Conservation (phyloP, 2,113 vertebrate genomes). For the Callospermophilus lateralis region DNA sequence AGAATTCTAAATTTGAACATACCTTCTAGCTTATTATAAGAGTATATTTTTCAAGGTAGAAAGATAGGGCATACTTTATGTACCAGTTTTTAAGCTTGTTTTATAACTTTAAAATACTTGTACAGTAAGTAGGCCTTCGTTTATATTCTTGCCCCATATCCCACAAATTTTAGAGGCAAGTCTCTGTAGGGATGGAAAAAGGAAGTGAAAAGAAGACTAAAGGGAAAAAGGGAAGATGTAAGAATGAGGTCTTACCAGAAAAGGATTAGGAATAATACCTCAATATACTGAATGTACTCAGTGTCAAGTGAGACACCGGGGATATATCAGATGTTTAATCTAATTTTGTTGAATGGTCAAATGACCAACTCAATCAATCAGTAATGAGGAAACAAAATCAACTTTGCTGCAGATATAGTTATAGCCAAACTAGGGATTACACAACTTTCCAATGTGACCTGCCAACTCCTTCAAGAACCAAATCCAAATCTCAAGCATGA, state of each 20-base stretch:
- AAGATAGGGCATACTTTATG: background rate
- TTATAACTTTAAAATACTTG: background rate
- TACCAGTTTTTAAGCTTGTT: background rate
- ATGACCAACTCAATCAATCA: background rate
- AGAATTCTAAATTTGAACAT: constrained; percentile 32
- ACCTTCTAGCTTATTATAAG: background rate
- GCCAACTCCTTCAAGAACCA: background rate
- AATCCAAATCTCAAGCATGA: background rate
- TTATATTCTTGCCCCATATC: background rate
- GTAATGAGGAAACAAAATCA: constrained; percentile 25
- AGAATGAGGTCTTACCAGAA: background rate
- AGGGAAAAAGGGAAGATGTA: background rate
- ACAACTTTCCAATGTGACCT: background rate
- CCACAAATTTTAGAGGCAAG: background rate
- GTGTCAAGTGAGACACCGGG: background rate
- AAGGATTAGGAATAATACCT: background rate
- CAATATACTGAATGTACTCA: background rate
- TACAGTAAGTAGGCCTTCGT: background rate
- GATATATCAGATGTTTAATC: background rate
- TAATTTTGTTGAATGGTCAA: constrained; percentile 18
- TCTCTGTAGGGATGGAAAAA: background rate
- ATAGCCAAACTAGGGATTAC: background rate
- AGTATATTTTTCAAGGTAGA: background rate
- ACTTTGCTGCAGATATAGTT: background rate
- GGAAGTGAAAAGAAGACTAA: background rate